Evolutionary conservation across 37 sponge, comb jelly and placozoan species (phyloP).

Genomic region (Lycopodina hypogea): DNA sequence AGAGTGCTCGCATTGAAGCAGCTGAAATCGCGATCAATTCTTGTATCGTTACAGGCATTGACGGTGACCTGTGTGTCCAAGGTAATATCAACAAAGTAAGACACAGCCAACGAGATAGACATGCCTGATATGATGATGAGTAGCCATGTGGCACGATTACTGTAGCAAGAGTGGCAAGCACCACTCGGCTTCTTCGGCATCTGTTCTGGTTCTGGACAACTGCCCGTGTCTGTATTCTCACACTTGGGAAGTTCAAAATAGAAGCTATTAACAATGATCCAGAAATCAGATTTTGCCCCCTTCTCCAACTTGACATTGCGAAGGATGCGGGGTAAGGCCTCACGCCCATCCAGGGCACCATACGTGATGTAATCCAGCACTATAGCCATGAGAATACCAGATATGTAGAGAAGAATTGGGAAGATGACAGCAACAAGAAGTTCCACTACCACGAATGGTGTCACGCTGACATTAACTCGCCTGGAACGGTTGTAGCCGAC

Average conservation of each 20-base stretch:
- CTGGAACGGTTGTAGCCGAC: constrained; percentile 34
- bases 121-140: constrained; percentile 15
- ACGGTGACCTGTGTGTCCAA: constrained; percentile 28
- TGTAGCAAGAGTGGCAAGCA: neutral
- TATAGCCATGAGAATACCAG: constrained; percentile 21
- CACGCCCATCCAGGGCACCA: constrained; percentile 38
- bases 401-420: constrained; percentile 32
- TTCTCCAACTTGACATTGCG: constrained; percentile 21
- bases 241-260: constrained; percentile 28
- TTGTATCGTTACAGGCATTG: neutral
- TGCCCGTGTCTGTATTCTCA: neutral
- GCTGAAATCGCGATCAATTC: constrained; percentile 2
- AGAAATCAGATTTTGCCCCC: constrained; percentile 39
- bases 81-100: constrained; percentile 36
- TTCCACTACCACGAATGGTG: constrained; percentile 48
- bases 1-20: constrained; percentile 35
- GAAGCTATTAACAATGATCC: constrained; percentile 49
- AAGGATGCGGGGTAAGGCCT: constrained; percentile 27
- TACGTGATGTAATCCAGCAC: constrained; percentile 53
- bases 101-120: constrained; percentile 6
- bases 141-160: constrained; percentile 22
- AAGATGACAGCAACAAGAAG: constrained; percentile 35
- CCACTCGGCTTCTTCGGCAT: neutral
- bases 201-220: neutral
- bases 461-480: constrained; percentile 2